Percentiles rank a stretch among this genome's conserved stretches.
Evolutionary conservation across 2,888 invertebrate genomes (phyloP).

Genomic region (Drosophila merina): DNA sequence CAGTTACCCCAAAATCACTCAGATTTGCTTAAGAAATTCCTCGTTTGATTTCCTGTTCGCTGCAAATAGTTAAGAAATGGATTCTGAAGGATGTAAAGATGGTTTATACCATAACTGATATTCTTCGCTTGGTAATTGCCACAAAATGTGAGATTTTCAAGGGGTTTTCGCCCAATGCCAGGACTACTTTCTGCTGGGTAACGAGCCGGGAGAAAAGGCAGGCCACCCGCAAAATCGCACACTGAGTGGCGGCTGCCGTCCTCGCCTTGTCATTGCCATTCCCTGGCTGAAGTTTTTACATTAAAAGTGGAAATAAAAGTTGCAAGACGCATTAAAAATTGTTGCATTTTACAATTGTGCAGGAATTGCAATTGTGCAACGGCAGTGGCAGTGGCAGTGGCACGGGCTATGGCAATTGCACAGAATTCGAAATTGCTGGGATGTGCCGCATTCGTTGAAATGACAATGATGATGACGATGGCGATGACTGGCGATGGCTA

Average conservation of each 20-base stretch:
- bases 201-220: slow-evolving; percentile 25
- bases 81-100: too few relatives aligned
- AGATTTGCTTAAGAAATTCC: not conserved
- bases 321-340: slow-evolving; percentile 77
- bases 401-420: slow-evolving; percentile 19
- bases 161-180: not conserved
- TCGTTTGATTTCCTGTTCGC: too few relatives aligned
- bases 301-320: slow-evolving; percentile 74
- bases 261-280: slow-evolving; percentile 29
- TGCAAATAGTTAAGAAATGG: too few relatives aligned
- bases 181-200: slow-evolving; percentile 20
- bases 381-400: slow-evolving; percentile 2
- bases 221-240: slow-evolving; percentile 42
- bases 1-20: slow-evolving; percentile 5
- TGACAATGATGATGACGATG: slow-evolving; percentile 12
- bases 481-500: too few relatives aligned
- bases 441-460: slow-evolving; percentile 28
- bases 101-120: too few relatives aligned
- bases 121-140: not conserved
- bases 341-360: slow-evolving; percentile 65
- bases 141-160: not conserved
- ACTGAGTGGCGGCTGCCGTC: slow-evolving; percentile 1
- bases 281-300: slow-evolving; percentile 62
- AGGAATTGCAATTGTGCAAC: slow-evolving; percentile 46
- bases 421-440: slow-evolving; percentile 39